These are phyloP conservation scores for Scomber colias DNA, from an alignment of 2,113 vertebrate species.

Conservation along the genomic window DNA sequence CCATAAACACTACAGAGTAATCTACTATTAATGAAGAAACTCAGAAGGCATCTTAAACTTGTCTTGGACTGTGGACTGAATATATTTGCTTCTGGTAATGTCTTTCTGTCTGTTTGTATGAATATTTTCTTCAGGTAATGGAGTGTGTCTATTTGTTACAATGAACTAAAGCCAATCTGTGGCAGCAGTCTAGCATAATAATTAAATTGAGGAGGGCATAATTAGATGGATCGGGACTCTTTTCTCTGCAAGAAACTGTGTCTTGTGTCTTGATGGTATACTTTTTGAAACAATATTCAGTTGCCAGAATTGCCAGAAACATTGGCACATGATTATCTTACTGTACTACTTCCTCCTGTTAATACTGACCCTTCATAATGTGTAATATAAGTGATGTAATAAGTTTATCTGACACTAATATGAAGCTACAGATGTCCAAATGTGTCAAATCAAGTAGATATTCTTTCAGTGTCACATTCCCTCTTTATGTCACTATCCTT, in stretches of 20 bases:
- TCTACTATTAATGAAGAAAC: too few relatives aligned
- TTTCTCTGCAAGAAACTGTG: background rate
- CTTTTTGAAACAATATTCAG: background rate
- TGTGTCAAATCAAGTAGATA: too few relatives aligned
- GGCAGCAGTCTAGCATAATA: background rate
- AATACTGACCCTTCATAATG: too few relatives aligned
- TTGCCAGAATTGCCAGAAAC: too few relatives aligned
- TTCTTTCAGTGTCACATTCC: too few relatives aligned
- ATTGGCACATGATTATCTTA: too few relatives aligned
- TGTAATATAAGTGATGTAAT: too few relatives aligned
- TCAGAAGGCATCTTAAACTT: background rate
- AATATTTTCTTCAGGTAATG: background rate
- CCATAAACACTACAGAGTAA: background rate
- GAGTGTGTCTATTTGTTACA: conserved; percentile 7
- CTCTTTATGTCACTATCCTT: too few relatives aligned
- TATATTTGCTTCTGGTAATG: background rate
- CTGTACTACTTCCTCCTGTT: too few relatives aligned
- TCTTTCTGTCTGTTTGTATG: background rate
- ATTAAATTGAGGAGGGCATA: background rate
- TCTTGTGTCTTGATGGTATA: background rate
- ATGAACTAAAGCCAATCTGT: background rate
- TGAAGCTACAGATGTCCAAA: too few relatives aligned
- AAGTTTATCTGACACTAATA: too few relatives aligned
- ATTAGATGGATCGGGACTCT: background rate
- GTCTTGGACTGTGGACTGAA: too few relatives aligned